A percentile compares a stretch with the other conserved stretches of the same genome.
Evolutionary conservation across 2,888 invertebrate genomes (phyloP).

Genomic region (Hedya salicella): DNA sequence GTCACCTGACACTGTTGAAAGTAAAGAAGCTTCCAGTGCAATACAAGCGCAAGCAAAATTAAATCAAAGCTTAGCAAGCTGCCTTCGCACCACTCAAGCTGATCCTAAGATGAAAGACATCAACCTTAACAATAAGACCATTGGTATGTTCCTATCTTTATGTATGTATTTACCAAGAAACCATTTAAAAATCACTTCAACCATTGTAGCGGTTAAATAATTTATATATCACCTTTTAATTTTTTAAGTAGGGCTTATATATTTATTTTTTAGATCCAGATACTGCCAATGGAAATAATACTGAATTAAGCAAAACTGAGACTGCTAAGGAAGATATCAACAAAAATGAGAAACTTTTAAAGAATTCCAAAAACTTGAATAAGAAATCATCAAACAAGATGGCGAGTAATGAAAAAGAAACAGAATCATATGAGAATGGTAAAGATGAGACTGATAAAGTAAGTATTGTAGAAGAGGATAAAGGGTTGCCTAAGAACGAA

Average conservation of each 20-base stretch:
- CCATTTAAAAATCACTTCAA: too few species aligned
- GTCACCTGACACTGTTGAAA: slow-evolving; percentile 54
- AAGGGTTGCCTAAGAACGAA: slow-evolving; percentile 51
- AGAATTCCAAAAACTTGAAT: slow-evolving; percentile 69
- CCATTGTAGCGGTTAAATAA: too few species aligned
- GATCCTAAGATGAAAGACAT: slow-evolving; percentile 80
- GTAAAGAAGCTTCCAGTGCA: slow-evolving; percentile 67
- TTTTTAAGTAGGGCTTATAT: too few species aligned
- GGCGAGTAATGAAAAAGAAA: slow-evolving; percentile 66
- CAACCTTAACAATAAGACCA: slow-evolving; percentile 72
- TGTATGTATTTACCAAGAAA: neutral
- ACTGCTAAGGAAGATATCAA: slow-evolving; percentile 73
- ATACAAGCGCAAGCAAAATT: slow-evolving; percentile 79
- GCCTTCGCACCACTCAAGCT: slow-evolving; percentile 67
- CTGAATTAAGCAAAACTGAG: slow-evolving; percentile 66
- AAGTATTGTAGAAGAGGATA: slow-evolving; percentile 67
- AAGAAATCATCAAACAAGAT: slow-evolving; percentile 70
- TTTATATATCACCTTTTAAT: too few species aligned
- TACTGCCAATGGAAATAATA: slow-evolving; percentile 74
- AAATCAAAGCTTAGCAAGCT: slow-evolving; percentile 76
- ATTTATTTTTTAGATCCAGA: slow-evolving; percentile 65
- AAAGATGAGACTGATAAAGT: slow-evolving; percentile 82
- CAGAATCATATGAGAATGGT: slow-evolving; percentile 76
- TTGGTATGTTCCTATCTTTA: slow-evolving; percentile 63
- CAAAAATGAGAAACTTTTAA: slow-evolving; percentile 76